phyloP scores from a whole-genome alignment of 2,888 invertebrate genomes.

The Unio delphinus region DNA sequence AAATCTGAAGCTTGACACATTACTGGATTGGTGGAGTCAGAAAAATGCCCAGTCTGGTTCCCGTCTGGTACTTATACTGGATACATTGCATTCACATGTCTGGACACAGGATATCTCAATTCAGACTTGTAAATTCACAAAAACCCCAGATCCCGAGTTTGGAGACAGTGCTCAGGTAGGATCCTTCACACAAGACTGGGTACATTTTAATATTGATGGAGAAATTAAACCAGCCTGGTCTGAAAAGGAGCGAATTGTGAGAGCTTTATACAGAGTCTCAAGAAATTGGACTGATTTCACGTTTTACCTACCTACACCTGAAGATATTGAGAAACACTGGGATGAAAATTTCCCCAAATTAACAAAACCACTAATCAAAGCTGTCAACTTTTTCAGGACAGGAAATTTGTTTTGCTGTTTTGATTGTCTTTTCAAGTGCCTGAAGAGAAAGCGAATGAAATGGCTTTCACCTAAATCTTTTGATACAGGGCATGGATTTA shows the following conservation, averaged over 20 bases:
- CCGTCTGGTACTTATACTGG: constrained; percentile 66
- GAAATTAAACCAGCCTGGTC: constrained; percentile 53
- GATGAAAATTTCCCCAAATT: constrained; percentile 61
- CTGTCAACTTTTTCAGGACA: constrained; percentile 56
- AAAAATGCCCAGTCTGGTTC: constrained; percentile 53
- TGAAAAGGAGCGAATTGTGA: constrained; percentile 47
- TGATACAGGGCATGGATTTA: constrained; percentile 70
- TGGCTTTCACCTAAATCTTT: constrained; percentile 66
- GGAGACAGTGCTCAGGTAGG: constrained; percentile 52
- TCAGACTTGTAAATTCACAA: constrained; percentile 60
- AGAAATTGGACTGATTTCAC: constrained; percentile 66
- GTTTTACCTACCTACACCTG: constrained; percentile 64
- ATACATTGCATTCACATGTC: constrained; percentile 60
- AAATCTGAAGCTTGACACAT: constrained; percentile 53
- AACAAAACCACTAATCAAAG: constrained; percentile 59
- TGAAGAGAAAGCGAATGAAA: constrained; percentile 61
- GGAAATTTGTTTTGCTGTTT: constrained; percentile 60
- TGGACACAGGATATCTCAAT: constrained; percentile 65
- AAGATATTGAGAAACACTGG: constrained; percentile 68
- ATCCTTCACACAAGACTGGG: constrained; percentile 66
- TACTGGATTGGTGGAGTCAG: constrained; percentile 66
- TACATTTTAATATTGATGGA: constrained; percentile 57
- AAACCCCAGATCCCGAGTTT: constrained; percentile 43
- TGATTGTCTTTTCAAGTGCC: constrained; percentile 55
- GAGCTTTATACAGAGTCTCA: constrained; percentile 62